Evolutionary conservation across 2,888 invertebrate species (phyloP), one percentile per base, ranked within the genome.

Genomic region (Ectemnius lituratus): DNA sequence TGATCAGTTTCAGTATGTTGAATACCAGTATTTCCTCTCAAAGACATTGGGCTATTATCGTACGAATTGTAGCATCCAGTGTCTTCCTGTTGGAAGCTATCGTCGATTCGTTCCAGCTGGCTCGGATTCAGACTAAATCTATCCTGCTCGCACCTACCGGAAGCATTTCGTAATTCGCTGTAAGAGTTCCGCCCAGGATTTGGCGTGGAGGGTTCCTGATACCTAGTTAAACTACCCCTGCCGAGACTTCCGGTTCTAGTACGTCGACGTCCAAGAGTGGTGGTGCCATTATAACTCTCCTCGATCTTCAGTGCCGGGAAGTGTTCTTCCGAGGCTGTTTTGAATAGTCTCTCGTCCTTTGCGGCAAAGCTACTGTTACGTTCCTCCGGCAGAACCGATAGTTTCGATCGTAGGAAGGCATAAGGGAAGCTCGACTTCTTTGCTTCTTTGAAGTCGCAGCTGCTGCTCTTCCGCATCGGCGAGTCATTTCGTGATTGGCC

Each of bases 361-460:
- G 78, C 28, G 3, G 77, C 68, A 52, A 76, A 78, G 16, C 70
- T 72, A 18, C 80, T 70, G 67, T 87, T 78, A 52, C 94, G 94
- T 90, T 96, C 96, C 91, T 96, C 96, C 1, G 96, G 96, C 76
- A 96, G 91, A 59, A 95, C 95, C 11, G 95, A 95, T 60, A 96
- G 91, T 80, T 95, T 94, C 0, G 96, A 96, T 73, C 96, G 93
- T 28, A 96, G 91, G 87, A 96, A 96, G 2, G 95, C 95, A 86
- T 95, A 95, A 0, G 96, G 96, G 83, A 96, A 96, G 84, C 94
- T 94, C 1, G 94, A 94, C 77, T 94, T 94, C 82, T 92, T 93
- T 75, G 89, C 92, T 37, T 90, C 90, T 28, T 89, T 89, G 72
- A 89, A 87, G 75, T 90, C 90, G 76, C 90, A 90, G 72, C 90